phyloP scores from a whole-genome alignment of 2,797 vertebrate genomes.

The Sebastes variabilis region DNA sequence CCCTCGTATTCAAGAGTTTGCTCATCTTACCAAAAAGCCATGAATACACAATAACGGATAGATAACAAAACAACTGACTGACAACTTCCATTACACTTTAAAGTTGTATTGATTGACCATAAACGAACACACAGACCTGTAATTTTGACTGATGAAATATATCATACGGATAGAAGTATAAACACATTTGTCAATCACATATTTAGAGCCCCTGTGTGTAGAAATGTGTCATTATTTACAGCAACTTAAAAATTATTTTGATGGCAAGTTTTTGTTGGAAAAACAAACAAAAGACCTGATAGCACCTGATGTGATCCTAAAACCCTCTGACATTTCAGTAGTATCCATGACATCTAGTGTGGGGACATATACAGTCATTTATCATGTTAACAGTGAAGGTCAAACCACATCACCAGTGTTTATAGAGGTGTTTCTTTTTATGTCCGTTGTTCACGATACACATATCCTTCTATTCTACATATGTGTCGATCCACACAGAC shows the following conservation, averaged over 20 bases:
- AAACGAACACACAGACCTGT: neutral
- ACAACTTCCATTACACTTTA: neutral
- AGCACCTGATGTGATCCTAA: neutral
- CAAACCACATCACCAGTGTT: neutral
- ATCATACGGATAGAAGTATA: neutral
- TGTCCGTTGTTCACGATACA: neutral
- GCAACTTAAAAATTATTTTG: neutral
- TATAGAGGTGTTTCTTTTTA: neutral
- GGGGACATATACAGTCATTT: neutral
- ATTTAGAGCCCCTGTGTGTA: neutral
- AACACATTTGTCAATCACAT: neutral
- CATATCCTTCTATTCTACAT: neutral
- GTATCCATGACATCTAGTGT: neutral
- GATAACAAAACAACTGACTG: neutral
- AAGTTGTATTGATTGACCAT: neutral
- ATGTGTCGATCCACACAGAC: neutral
- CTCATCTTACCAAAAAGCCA: neutral
- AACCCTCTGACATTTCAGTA: neutral
- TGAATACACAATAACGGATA: neutral
- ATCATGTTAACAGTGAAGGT: slow-evolving; percentile 9
- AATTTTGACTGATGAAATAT: neutral
- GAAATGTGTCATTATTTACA: neutral
- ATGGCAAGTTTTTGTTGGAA: neutral
- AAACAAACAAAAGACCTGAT: neutral
- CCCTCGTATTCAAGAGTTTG: too few species aligned